Base-by-base conservation (phyloP, 2,113 vertebrate genomes). In the Callospermophilus lateralis region DNA sequence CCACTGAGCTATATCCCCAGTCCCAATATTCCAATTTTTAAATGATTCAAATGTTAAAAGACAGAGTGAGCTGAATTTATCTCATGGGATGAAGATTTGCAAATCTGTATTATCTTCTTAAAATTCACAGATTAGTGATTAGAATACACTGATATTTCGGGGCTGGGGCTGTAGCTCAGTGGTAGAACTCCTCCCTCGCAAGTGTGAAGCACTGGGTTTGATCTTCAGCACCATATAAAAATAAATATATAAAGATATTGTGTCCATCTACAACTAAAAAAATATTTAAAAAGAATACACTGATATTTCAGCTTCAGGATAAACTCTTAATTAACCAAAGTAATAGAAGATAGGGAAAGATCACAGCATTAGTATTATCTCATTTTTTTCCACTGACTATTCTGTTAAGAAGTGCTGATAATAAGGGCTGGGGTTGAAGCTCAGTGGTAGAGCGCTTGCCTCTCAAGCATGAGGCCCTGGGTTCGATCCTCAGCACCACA, bases 41-140 rank as follows among this genome's bases (percentile, higher is more conserved):
- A 97, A 86, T 90, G 48, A 74, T 90, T 86, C 32, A 84, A 95
- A 92, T 79, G 15, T 94, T 93, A 51, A 88, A 96, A 65, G 88
- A 92, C 4, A 90, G 4, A 58, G 72, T 84, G 32, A 53, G 42
- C 28, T 84, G 16, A 16, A 81, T 93, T 84, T 94, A 48, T 63
- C 26, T 84, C n/a, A 70, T 34, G 48, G 42, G 67, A 84, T 68
- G 19, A 91, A 3, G 61, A n/a, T 77, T 91, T 81, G 37, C 8
- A 89, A 92, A 89, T 97, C 11, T 80, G 9, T 63, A 74, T 45
- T 81, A 92, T 63, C 39, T 48, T 68, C 42, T 84, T 79, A 78
- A 72, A 90, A 77, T 32, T 58, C 80, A 89, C 45, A 96, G 17
- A 72, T 89, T 42, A 78, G 45, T 67, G 65, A 37, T 37, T 58